phyloP scores from a whole-genome alignment of 2,888 invertebrate genomes.

The Meloe dianella region DNA sequence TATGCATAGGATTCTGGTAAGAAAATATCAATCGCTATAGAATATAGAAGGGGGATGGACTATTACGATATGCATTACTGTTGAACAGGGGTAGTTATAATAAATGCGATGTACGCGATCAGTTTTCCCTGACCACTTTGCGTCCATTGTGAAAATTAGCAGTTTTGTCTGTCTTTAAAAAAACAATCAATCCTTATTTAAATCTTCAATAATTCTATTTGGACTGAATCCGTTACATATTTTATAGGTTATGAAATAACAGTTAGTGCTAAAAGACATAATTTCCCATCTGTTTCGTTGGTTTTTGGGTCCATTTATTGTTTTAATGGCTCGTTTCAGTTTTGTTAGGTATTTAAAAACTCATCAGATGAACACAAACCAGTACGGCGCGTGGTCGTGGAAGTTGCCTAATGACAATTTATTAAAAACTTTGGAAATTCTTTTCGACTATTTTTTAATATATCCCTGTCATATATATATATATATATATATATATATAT shows the following conservation, averaged over 20 bases:
- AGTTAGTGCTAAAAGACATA: background rate
- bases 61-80: conserved; percentile 39
- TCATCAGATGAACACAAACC: too few relatives aligned
- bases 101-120: conserved; percentile 33
- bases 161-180: background rate
- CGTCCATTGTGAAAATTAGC: conserved; percentile 40
- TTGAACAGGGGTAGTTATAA: conserved; percentile 22
- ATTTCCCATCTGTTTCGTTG: conserved; percentile 2
- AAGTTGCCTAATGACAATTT: background rate
- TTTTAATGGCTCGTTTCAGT: background rate
- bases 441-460: background rate
- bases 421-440: background rate
- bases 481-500: too few relatives aligned
- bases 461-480: background rate
- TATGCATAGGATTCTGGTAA: conserved; percentile 40
- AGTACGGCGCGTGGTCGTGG: background rate
- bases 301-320: background rate
- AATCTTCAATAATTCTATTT: background rate
- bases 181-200: background rate
- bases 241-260: background rate
- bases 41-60: conserved; percentile 36
- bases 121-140: conserved; percentile 40
- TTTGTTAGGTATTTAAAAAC: conserved; percentile 12
- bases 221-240: background rate
- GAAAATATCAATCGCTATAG: conserved; percentile 40